Evolutionary conservation across 2,888 invertebrate genomes (phyloP).

Genomic region (Latrodectus elegans): DNA sequence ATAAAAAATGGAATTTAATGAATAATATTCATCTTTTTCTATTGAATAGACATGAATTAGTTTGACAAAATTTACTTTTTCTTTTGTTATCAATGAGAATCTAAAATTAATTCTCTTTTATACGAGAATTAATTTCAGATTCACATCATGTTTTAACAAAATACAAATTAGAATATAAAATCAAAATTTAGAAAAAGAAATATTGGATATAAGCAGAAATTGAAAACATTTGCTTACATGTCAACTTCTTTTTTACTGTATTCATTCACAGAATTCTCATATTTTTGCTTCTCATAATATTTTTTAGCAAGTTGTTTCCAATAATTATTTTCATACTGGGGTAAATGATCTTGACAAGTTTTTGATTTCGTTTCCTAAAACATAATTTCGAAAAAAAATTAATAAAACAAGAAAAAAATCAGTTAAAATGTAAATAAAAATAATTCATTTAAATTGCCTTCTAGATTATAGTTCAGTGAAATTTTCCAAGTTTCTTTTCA

Average conservation of each 20-base stretch:
- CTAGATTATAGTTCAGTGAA: neutral
- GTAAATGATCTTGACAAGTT: neutral
- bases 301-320: conserved; percentile 70
- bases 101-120: too few species aligned
- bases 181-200: too few species aligned
- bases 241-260: conserved; percentile 64
- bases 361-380: neutral
- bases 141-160: too few species aligned
- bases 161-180: too few species aligned
- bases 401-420: neutral
- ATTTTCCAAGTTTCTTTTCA: neutral
- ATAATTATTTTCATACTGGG: conserved; percentile 67
- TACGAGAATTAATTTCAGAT: too few species aligned
- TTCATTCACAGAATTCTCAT: conserved; percentile 45
- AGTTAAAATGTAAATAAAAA: neutral
- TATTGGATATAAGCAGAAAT: neutral
- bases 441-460: neutral
- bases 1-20: too few species aligned
- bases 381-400: neutral
- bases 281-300: conserved; percentile 49
- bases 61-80: too few species aligned
- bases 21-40: too few species aligned
- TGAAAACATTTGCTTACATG: conserved; percentile 31
- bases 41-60: too few species aligned
- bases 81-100: too few species aligned